Base-by-base conservation (phyloP, 2,113 vertebrate species). In the Rhea pennata region DNA sequence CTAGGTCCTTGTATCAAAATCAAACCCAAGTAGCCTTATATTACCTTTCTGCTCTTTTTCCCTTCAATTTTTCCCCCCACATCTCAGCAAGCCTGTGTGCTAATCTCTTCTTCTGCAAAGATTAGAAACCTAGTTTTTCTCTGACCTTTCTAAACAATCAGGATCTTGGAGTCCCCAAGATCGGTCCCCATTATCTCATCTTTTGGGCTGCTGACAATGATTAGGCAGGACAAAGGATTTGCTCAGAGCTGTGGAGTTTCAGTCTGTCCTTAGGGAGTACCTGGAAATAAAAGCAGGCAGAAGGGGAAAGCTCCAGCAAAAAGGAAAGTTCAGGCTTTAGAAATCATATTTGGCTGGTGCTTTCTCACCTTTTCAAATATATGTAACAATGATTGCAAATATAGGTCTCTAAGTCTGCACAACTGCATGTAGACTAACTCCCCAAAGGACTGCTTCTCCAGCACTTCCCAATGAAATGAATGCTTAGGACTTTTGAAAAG, bases 91-190 rank as follows among this genome's bases (percentile, higher is more conserved):
- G 87, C 59, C 72, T 67, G 50, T 78, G 80, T 90, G 92, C 59
- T 96, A 95, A 96, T 97, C 94, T 96, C 87, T 92, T 77, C 78
- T 90, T 85, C 74, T 77, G 54, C 89, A 81, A 80, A 96, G 94
- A 96, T 96, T 93, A 81, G 85, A 95, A 92, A 77, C 19, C 56
- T 92, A 46, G 83, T 84, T 95, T 95, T 95, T 90, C 78, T 78
- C 42, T 94, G 96, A 97, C 96, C 96, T 96, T 97, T 96, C 67
- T 84, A 84, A 97, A 95, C 95, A 97, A 94, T 96, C 87, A 58
- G 56, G 51, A 95, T 58, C 91, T 90, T 82, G 67, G 81, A 96
- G 94, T 88, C 71, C 78, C 92, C 82, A 91, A 58, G 95, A 95
- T 51, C 27, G 77, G 94, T 88, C 33, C 1, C 84, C 84, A 72